These are phyloP conservation scores for Vanacampus margaritifer DNA, from an alignment of 2,113 vertebrate genomes.

Conservation along the genomic window DNA sequence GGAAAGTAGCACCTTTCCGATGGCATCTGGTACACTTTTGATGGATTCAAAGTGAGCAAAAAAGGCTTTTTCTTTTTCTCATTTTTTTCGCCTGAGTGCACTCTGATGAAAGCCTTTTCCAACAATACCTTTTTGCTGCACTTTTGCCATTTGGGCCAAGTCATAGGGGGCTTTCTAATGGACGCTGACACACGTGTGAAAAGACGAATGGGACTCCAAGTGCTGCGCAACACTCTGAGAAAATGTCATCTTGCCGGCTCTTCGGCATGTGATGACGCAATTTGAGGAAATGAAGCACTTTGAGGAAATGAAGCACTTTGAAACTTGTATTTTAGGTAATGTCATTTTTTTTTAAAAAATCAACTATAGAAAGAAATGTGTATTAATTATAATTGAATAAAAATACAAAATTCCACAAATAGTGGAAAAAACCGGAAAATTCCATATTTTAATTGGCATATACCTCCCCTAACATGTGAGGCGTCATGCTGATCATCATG, in stretches of 20 bases:
- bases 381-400: background rate
- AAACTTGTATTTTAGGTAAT: background rate
- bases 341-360: background rate
- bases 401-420: background rate
- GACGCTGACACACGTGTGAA: constrained; percentile 48
- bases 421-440: background rate
- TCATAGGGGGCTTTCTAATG: constrained; percentile 31
- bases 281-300: background rate
- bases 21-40: background rate
- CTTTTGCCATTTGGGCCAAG: constrained; percentile 42
- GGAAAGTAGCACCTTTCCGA: background rate
- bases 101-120: constrained; percentile 40
- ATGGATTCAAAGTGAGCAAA: background rate
- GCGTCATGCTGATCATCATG: background rate
- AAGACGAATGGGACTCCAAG: constrained; percentile 37
- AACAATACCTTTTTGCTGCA: background rate
- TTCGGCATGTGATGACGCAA: background rate
- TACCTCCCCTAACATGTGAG: constrained; percentile 2
- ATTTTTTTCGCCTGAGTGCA: constrained; percentile 19
- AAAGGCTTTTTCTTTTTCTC: constrained; percentile 5
- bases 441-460: background rate
- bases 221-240: constrained; percentile 18
- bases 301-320: background rate
- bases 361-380: background rate
- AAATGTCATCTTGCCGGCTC: constrained; percentile 65